These are phyloP conservation scores for Mesorhabditis spiculigera DNA, from an alignment of 2,888 invertebrate species.

Conservation along the genomic window DNA sequence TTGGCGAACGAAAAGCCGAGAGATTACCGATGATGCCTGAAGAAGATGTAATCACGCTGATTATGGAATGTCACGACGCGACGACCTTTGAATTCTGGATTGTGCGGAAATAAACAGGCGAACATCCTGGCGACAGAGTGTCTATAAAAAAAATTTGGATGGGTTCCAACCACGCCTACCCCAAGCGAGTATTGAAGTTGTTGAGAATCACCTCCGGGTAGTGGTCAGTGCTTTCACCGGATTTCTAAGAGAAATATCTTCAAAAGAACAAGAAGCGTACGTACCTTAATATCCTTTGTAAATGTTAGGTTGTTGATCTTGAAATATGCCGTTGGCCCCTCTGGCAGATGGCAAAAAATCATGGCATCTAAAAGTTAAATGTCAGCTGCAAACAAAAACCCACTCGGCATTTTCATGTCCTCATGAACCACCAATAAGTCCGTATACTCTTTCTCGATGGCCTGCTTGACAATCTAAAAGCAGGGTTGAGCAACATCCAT, in stretches of 20 bases:
- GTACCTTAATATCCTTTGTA: slow-evolving; percentile 75
- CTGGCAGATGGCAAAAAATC: slow-evolving; percentile 85
- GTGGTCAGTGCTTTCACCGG: slow-evolving; percentile 75
- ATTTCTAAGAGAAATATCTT: slow-evolving; percentile 48
- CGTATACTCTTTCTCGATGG: slow-evolving; percentile 74
- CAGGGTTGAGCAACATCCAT: background rate
- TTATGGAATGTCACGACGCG: slow-evolving; percentile 96
- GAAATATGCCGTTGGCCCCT: slow-evolving; percentile 95
- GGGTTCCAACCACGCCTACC: slow-evolving; percentile 67
- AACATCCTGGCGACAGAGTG: slow-evolving; percentile 69
- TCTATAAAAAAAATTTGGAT: slow-evolving; percentile 15
- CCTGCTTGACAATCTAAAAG: slow-evolving; percentile 70
- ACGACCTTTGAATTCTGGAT: slow-evolving; percentile 88
- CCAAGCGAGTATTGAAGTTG: slow-evolving; percentile 90
- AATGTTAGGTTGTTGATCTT: slow-evolving; percentile 86
- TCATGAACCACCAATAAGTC: slow-evolving; percentile 91
- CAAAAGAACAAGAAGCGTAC: background rate
- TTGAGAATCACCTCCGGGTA: slow-evolving; percentile 91
- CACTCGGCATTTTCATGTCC: slow-evolving; percentile 80
- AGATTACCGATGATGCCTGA: slow-evolving; percentile 83
- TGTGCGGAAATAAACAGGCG: slow-evolving; percentile 82
- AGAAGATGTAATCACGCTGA: slow-evolving; percentile 96
- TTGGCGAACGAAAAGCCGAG: too few relatives aligned
- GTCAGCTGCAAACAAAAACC: slow-evolving; percentile 46
- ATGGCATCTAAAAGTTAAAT: slow-evolving; percentile 71